These are phyloP conservation scores for Dryomyza anilis DNA, from an alignment of 2,888 invertebrate genomes.

Conservation along the genomic window DNA sequence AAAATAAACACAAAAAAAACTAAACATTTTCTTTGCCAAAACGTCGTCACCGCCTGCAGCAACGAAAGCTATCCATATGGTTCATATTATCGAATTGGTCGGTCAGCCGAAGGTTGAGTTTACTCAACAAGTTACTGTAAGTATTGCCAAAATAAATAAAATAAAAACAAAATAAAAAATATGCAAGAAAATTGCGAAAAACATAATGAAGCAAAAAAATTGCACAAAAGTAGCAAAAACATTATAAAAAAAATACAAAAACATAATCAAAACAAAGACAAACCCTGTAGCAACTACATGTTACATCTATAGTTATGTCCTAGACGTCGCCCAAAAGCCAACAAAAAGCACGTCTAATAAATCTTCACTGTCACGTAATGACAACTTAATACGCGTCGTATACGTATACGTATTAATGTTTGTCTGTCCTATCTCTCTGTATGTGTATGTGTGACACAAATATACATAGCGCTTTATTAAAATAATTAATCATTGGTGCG, in stretches of 20 bases:
- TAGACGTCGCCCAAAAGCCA: not conserved
- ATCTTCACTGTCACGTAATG: not conserved
- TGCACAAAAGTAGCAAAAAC: not conserved
- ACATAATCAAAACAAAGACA: not conserved
- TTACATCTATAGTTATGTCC: not conserved
- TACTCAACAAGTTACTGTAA: slow-evolving; percentile 77
- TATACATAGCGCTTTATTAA: too few species aligned
- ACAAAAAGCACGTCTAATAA: not conserved
- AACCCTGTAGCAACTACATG: not conserved
- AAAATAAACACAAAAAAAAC: slow-evolving; percentile 18
- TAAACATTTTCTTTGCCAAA: slow-evolving; percentile 42
- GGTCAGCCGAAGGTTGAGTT: slow-evolving; percentile 80
- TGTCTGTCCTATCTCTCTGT: too few species aligned
- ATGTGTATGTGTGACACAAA: too few species aligned
- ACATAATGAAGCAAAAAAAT: not conserved
- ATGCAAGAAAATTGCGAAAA: not conserved
- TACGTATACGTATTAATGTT: too few species aligned
- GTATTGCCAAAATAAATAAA: too few species aligned
- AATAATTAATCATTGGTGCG: too few species aligned
- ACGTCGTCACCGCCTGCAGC: too few species aligned
- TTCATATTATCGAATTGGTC: slow-evolving; percentile 80
- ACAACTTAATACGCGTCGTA: not conserved
- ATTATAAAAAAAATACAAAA: not conserved
- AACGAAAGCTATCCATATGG: slow-evolving; percentile 73
- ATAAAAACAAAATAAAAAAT: not conserved